Conservation (phyloP, 2,888 invertebrate genomes). For the Dichetophora obliterata region DNA sequence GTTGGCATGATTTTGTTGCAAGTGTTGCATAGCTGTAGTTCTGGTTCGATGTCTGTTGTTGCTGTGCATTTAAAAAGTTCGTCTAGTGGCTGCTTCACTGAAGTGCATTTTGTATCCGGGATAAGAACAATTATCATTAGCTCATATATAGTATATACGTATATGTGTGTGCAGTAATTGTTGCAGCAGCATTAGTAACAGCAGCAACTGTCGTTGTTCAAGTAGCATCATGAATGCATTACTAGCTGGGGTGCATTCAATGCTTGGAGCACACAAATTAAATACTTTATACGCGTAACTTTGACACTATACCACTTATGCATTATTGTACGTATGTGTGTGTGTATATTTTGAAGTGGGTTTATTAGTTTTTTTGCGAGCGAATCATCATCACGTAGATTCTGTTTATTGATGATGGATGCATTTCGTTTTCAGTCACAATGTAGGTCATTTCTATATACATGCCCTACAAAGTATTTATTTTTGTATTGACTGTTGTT, state of each 20-base stretch:
- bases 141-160: no score
- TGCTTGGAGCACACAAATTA: conserved; percentile 7
- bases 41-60: not conserved
- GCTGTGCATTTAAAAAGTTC: not conserved
- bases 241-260: not conserved
- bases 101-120: conserved; percentile 12
- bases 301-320: not conserved
- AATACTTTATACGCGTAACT: conserved; percentile 12
- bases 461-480: not conserved
- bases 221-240: not conserved
- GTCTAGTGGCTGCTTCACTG: no score
- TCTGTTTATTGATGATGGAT: conserved; percentile 60
- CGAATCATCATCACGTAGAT: conserved; percentile 30
- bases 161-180: not conserved
- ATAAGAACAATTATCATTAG: conserved; percentile 20
- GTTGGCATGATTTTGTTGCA: not conserved
- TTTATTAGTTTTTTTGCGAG: not conserved
- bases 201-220: conserved; percentile 9
- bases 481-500: not conserved
- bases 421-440: conserved; percentile 51
- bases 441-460: conserved; percentile 15
- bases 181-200: conserved; percentile 8
- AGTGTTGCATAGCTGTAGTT: not conserved
- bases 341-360: not conserved
- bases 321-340: not conserved